phyloP scores from a whole-genome alignment of 2,888 invertebrate species.

The Stenurella melanura region DNA sequence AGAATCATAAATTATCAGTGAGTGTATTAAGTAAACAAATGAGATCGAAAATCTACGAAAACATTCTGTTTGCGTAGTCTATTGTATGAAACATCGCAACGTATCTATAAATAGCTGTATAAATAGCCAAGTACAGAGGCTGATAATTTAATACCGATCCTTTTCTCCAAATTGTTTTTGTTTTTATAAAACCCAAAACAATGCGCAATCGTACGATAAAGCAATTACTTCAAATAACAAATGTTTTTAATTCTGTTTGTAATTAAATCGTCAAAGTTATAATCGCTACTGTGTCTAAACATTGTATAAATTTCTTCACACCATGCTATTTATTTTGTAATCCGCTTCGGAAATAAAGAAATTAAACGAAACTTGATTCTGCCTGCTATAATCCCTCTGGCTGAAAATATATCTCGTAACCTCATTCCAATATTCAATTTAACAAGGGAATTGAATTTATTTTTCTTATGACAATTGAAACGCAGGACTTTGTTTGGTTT shows the following conservation, averaged over 20 bases:
- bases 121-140: neutral
- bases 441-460: too few species aligned
- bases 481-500: too few species aligned
- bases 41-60: conserved; percentile 21
- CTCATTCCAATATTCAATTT: too few species aligned
- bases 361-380: neutral
- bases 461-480: too few species aligned
- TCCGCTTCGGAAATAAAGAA: too few species aligned
- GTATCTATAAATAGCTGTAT: neutral
- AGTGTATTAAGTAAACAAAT: conserved; percentile 15
- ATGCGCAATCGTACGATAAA: neutral
- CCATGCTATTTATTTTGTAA: neutral
- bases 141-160: neutral
- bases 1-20: neutral
- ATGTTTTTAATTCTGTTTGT: neutral
- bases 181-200: neutral
- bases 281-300: neutral
- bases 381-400: neutral
- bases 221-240: neutral
- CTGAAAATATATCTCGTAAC: neutral
- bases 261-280: neutral
- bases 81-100: conserved; percentile 5
- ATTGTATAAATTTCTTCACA: neutral
- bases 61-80: conserved; percentile 16
- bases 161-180: neutral